A percentile compares a stretch with the other conserved stretches of the same genome.
phyloP scores from a whole-genome alignment of 2,113 vertebrate species.

The Origma solitaria region DNA sequence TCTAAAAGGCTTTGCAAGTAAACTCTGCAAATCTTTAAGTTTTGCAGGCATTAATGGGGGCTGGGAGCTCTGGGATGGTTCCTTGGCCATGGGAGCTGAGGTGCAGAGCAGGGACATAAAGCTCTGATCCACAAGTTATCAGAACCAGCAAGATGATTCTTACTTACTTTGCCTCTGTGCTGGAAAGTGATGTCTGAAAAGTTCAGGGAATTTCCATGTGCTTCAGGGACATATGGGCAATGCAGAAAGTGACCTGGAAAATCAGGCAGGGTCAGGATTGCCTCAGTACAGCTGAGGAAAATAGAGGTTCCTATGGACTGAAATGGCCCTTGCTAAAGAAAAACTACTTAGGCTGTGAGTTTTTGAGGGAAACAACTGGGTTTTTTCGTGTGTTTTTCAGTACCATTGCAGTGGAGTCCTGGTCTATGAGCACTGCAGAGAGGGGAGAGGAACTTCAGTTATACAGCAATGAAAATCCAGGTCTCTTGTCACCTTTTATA shows the following conservation, averaged over 20 bases:
- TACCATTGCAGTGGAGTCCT: background rate
- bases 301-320: background rate
- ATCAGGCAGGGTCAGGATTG: background rate
- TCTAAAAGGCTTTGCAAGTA: conserved; percentile 77
- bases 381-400: background rate
- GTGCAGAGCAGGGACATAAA: background rate
- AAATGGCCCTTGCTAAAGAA: background rate
- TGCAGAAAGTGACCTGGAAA: background rate
- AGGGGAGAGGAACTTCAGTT: background rate
- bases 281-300: background rate
- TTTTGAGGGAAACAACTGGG: background rate
- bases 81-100: background rate
- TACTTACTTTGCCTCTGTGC: background rate
- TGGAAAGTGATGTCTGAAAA: background rate
- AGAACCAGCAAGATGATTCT: background rate
- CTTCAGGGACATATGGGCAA: background rate
- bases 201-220: background rate
- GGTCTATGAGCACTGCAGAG: rapidly evolving
- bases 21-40: conserved; percentile 70
- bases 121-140: background rate
- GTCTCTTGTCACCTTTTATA: background rate
- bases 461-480: background rate
- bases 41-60: conserved; percentile 41
- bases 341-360: background rate
- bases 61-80: conserved; percentile 8